Percentiles rank a stretch among this genome's conserved stretches.
phyloP scores from a whole-genome alignment of 1,140 invertebrate species.

The Nixonia krombeini region DNA sequence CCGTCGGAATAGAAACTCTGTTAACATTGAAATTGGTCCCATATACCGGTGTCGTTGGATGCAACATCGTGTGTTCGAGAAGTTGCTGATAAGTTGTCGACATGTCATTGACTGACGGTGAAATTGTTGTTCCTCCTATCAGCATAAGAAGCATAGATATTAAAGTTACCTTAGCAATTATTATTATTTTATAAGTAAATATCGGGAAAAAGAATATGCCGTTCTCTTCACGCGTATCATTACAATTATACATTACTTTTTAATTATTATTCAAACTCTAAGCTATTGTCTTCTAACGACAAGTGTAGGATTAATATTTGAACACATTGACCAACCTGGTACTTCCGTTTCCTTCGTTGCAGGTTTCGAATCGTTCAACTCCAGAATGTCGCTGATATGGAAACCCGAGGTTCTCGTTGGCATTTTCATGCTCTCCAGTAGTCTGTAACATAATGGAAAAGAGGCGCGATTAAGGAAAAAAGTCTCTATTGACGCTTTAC shows the following conservation, averaged over 20 bases:
- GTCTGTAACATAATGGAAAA: constrained; percentile 59
- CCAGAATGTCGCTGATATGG: constrained; percentile 83
- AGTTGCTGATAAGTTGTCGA: constrained; percentile 66
- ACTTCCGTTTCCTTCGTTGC: constrained; percentile 56
- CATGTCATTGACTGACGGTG: constrained; percentile 57
- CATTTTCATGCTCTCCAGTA: constrained; percentile 73
- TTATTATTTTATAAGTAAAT: too few species aligned
- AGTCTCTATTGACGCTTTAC: constrained; percentile 2
- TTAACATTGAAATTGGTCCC: constrained; percentile 55
- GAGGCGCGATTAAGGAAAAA: not conserved
- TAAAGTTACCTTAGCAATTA: too few species aligned
- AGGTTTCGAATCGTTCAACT: constrained; percentile 73
- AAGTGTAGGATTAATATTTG: too few species aligned
- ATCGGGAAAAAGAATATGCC: too few species aligned
- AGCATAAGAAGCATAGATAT: constrained; percentile 10
- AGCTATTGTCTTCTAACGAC: too few species aligned
- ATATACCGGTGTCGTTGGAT: constrained; percentile 56
- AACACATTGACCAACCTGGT: constrained; percentile 49
- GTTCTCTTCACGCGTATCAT: too few species aligned
- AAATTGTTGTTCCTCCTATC: constrained; percentile 57
- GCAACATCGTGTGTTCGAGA: constrained; percentile 67
- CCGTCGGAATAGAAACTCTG: constrained; percentile 54
- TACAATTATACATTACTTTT: too few species aligned
- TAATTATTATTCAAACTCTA: too few species aligned
- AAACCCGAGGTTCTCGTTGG: constrained; percentile 76